Percentiles rank a stretch among this genome's conserved stretches.
Conservation (phyloP, 2,113 vertebrate species). For the Spheniscus mendiculus region DNA sequence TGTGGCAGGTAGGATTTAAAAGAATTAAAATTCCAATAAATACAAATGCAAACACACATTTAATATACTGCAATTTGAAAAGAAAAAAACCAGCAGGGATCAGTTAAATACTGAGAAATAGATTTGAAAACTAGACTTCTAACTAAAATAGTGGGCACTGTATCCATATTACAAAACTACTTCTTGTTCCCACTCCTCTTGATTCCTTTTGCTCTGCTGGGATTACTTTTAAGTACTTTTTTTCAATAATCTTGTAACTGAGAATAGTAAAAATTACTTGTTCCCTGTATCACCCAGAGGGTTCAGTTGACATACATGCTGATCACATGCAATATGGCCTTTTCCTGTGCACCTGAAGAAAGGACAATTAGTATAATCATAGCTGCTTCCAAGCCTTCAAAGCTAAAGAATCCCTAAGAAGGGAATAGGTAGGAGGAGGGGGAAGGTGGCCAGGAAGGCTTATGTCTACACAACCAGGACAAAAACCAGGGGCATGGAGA, state of each 20-base stretch:
- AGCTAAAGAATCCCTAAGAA: background rate
- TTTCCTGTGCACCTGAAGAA: background rate
- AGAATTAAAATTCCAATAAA: background rate
- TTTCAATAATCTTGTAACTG: background rate
- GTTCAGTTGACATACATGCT: background rate
- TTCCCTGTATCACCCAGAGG: background rate
- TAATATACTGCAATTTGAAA: background rate
- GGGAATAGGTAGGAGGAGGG: background rate
- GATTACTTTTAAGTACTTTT: background rate
- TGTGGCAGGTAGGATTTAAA: constrained; percentile 19
- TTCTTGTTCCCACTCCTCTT: background rate
- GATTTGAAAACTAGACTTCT: background rate
- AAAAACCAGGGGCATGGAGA: constrained; percentile 52
- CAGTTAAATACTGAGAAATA: background rate
- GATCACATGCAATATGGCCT: background rate
- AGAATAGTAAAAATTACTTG: background rate
- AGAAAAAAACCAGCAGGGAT: background rate
- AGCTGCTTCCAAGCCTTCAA: background rate
- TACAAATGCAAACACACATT: background rate
- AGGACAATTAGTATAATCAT: background rate
- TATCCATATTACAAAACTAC: background rate
- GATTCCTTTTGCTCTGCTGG: background rate
- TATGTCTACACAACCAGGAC: constrained; percentile 47
- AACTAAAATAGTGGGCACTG: background rate
- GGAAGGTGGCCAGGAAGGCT: constrained; percentile 18